Conservation (phyloP, 2,113 vertebrate genomes). For the Clarias batrachus region DNA sequence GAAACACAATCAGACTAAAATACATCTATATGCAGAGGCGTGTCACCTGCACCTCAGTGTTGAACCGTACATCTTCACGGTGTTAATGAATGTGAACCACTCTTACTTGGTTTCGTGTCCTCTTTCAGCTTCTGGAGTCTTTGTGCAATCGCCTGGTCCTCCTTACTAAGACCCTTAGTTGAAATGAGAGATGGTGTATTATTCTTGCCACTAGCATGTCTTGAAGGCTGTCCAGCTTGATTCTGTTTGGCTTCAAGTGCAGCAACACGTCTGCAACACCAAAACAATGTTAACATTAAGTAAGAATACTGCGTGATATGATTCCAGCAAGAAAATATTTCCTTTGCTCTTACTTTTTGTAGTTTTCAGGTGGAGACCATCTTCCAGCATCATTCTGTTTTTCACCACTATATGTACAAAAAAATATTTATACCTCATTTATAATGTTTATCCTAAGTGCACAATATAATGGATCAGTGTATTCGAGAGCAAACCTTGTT, state of each 20-base stretch:
- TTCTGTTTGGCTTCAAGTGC: conserved; percentile 84
- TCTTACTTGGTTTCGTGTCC: conserved; percentile 84
- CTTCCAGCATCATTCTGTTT: conserved; percentile 68
- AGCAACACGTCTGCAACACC: conserved; percentile 80
- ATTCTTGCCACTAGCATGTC: conserved; percentile 56
- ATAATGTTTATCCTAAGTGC: not conserved
- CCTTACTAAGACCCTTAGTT: conserved; percentile 74
- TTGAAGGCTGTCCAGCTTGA: conserved; percentile 56
- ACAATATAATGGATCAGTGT: not conserved
- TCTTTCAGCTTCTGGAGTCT: conserved; percentile 87
- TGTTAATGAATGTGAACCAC: not conserved
- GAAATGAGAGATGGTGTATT: conserved; percentile 46
- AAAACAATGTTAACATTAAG: not conserved
- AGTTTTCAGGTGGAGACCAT: conserved; percentile 91
- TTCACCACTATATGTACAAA: conserved; percentile 69
- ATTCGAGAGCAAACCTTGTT: conserved; percentile 74
- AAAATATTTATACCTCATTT: not conserved
- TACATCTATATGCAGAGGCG: no score
- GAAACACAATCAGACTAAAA: no score
- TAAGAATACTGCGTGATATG: not conserved
- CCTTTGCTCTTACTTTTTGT: conserved; percentile 81
- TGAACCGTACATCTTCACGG: not conserved
- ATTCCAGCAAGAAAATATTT: not conserved
- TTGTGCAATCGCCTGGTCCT: conserved; percentile 85
- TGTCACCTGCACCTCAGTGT: no score